Percentiles rank a stretch among this genome's conserved stretches.
Conservation (phyloP, 2,113 vertebrate genomes). For the Protobothrops mucrosquamatus region DNA sequence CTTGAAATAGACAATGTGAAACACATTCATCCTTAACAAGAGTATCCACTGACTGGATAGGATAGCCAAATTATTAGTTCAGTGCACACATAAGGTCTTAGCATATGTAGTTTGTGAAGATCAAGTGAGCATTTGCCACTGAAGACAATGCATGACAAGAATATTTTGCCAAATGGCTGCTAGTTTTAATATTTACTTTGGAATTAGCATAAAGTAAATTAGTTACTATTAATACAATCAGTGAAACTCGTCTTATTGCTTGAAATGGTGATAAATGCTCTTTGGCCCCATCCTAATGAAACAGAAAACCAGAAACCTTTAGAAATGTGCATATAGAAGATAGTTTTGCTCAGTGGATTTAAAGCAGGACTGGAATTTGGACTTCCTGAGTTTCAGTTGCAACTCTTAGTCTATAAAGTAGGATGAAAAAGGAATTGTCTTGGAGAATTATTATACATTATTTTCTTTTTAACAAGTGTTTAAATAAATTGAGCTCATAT, state of each 20-base stretch:
- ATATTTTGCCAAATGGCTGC: not conserved
- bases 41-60: not conserved
- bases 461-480: not conserved
- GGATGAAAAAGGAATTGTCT: not conserved
- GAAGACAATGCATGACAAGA: not conserved
- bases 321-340: not conserved
- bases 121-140: not conserved
- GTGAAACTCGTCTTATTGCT: not conserved
- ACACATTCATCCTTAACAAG: not conserved
- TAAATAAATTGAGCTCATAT: not conserved
- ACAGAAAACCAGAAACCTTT: not conserved
- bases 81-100: not conserved
- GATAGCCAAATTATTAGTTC: not conserved
- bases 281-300: not conserved
- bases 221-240: not conserved
- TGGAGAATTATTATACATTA: not conserved
- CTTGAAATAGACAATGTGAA: not conserved
- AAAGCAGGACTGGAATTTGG: not conserved
- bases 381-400: not conserved
- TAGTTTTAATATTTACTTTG: conserved; percentile 5
- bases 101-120: not conserved
- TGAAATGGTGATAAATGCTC: not conserved
- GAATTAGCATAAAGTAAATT: not conserved
- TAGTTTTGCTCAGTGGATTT: not conserved
- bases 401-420: not conserved